Conservation (phyloP, 2,797 vertebrate genomes). For the Platyrinchus mystaceus region DNA sequence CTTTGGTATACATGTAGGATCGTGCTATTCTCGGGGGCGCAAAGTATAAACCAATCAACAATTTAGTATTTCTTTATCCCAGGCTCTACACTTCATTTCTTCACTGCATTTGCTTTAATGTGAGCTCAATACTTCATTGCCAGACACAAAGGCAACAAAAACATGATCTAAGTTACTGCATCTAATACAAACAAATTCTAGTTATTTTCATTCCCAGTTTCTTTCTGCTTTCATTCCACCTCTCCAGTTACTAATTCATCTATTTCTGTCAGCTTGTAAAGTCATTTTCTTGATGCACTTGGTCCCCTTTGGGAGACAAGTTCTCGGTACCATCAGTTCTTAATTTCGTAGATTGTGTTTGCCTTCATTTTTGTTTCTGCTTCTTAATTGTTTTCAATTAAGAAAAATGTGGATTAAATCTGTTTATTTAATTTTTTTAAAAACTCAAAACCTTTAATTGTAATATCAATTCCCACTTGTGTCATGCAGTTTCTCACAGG, state of each 20-base stretch:
- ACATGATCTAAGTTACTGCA: background rate
- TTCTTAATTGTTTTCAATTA: conserved; percentile 45
- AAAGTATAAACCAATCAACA: background rate
- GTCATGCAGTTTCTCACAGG: conserved; percentile 42
- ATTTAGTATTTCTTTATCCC: background rate
- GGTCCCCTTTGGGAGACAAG: background rate
- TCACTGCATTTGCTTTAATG: background rate
- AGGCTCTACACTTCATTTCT: background rate
- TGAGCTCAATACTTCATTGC: background rate
- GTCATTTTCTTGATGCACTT: background rate
- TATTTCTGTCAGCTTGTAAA: background rate
- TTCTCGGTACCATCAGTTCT: background rate
- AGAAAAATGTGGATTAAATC: conserved; percentile 39
- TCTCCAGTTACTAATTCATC: background rate
- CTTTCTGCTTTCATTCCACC: background rate
- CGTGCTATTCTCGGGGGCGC: background rate
- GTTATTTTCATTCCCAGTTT: background rate
- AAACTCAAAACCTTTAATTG: conserved; percentile 63
- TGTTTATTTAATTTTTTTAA: conserved; percentile 60
- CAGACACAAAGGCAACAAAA: background rate
- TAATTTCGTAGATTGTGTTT: conserved; percentile 6
- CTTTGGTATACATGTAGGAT: background rate
- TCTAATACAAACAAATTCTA: background rate
- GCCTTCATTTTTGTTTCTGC: background rate
- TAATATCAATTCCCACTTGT: conserved; percentile 56